phyloP scores from a whole-genome alignment of 2,113 vertebrate genomes.

The Neolamprologus sp. region DNA sequence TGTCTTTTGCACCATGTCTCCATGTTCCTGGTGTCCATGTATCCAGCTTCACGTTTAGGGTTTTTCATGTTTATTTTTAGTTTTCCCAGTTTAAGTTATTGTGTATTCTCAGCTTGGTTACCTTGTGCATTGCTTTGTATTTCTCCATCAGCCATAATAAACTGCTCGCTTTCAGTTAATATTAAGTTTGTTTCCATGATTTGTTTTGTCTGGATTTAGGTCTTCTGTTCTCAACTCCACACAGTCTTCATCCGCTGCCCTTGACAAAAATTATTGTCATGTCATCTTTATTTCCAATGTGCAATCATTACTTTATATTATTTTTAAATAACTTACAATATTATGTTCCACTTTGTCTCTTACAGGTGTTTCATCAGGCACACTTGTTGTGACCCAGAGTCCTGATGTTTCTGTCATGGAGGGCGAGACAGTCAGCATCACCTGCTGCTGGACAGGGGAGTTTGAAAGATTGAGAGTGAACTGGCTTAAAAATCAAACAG shows the following conservation, averaged over 20 bases:
- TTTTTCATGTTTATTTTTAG: background rate
- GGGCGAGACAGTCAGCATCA: fast-evolving
- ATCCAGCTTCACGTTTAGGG: background rate
- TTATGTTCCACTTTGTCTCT: fast-evolving
- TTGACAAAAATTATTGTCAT: background rate
- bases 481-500: too few species aligned
- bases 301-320: fast-evolving
- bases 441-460: fast-evolving
- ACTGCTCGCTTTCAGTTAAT: fast-evolving
- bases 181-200: background rate
- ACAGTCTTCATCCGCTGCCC: fast-evolving
- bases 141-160: background rate
- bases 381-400: background rate
- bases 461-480: fast-evolving
- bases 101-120: background rate
- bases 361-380: background rate
- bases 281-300: background rate
- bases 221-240: background rate
- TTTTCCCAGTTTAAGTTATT: background rate
- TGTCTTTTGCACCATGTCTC: background rate
- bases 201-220: background rate
- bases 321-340: fast-evolving
- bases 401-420: background rate
- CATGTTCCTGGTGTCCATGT: background rate
- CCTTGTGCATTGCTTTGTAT: background rate